Conservation (phyloP, 2,113 vertebrate species). For the Sinocyclocheilus rhinocerous region DNA sequence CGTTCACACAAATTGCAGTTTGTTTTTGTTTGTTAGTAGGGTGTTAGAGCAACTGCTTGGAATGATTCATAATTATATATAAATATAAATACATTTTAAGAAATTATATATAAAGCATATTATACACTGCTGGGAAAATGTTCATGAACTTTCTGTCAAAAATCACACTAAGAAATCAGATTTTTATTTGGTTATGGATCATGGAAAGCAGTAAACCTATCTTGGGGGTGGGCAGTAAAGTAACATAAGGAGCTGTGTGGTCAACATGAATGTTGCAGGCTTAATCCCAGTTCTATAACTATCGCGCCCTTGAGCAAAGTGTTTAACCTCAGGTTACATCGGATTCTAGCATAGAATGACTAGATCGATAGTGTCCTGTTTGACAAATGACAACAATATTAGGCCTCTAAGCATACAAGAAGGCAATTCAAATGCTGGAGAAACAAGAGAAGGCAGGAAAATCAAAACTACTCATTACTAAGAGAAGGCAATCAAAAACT, state of each 20-base stretch:
- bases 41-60: not conserved
- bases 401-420: not conserved
- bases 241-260: not conserved
- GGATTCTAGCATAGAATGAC: not conserved
- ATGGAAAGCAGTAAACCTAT: no score
- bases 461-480: not conserved
- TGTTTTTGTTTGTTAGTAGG: not conserved
- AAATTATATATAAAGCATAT: not conserved
- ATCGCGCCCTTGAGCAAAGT: not conserved
- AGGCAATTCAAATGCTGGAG: not conserved
- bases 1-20: not conserved
- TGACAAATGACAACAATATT: constrained; percentile 17
- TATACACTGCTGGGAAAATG: not conserved
- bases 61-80: not conserved
- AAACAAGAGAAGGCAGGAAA: not conserved
- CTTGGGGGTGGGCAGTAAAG: not conserved
- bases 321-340: not conserved
- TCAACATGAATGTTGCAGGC: not conserved
- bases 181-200: not conserved
- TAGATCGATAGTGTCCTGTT: constrained; percentile 12
- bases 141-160: not conserved
- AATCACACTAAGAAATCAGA: not conserved
- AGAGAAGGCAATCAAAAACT: not conserved
- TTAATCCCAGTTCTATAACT: not conserved
- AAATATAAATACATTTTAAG: not conserved